phyloP scores from a whole-genome alignment of 1,140 invertebrate species.

The Procambarus virginalis region DNA sequence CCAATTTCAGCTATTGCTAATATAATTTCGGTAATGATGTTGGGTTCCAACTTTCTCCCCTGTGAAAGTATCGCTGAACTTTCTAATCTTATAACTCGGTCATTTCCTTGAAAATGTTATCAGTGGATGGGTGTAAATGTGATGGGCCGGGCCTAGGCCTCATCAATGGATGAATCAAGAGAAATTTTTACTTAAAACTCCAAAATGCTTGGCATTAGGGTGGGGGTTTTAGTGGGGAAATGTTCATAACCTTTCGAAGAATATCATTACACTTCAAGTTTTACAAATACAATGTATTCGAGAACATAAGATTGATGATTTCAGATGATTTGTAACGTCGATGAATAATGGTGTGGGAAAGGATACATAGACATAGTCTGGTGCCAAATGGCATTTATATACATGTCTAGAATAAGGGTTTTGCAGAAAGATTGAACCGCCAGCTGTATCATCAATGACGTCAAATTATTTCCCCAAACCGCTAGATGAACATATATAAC shows the following conservation, averaged over 20 bases:
- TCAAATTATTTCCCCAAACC: conserved; percentile 9
- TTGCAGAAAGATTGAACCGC: conserved; percentile 3
- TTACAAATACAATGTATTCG: too few species aligned
- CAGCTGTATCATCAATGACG: conserved; percentile 27
- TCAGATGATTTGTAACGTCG: too few species aligned
- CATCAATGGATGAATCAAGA: conserved; percentile 59
- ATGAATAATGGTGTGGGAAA: neutral
- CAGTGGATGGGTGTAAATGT: neutral
- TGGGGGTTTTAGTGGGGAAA: too few species aligned
- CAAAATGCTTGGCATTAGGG: conserved; percentile 7
- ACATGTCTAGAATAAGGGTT: neutral
- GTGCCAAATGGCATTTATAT: neutral
- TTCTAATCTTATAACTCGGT: neutral
- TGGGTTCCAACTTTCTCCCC: neutral
- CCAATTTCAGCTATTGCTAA: neutral
- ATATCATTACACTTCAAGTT: neutral
- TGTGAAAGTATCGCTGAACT: neutral
- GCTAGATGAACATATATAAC: neutral
- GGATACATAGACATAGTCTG: neutral
- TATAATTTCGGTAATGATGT: neutral
- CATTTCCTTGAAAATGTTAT: neutral
- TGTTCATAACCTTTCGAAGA: conserved; percentile 37
- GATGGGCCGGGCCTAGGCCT: neutral
- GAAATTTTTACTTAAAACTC: conserved; percentile 50
- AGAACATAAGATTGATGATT: too few species aligned